Base-by-base conservation (phyloP, 2,797 vertebrate species). In the Mastacembelus armatus region DNA sequence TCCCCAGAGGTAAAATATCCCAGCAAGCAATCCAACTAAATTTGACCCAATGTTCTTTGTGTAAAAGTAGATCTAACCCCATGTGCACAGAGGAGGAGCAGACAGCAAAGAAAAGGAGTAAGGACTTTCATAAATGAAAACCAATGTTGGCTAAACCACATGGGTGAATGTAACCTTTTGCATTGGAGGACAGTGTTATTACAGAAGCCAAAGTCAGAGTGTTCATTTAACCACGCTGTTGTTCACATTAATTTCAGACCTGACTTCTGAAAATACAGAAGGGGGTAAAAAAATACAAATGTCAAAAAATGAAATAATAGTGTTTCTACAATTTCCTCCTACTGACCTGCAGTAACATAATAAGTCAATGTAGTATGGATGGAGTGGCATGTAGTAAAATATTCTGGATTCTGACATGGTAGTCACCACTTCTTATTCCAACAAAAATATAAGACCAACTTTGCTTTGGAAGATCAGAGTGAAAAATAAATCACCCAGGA, bases 321-420 rank as follows among this genome's bases (percentile, higher is more conserved):
- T 72, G 89, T 91, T 93, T 86, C 85, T 77, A 85, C 81, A 81
- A 92, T 90, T 91, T 94, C 87, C 90, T 91, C 69, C 44, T 29
- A 22, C 80, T 92, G 92, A 93, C 90, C 91, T 82, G 87, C 79
- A 83, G 90, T 86, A 89, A 90, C 78, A 88, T 83, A 76, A 87
- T 83, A 91, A 93, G 93, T 93, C 91, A 90, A 92, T 92, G 88
- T 77, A 60, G 77, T 72, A 39, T 57, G 54, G 78, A n/a, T n/a
- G n/a, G n/a, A n/a, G n/a, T n/a, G n/a, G n/a, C n/a, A n/a, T n/a
- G n/a, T n/a, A 88, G 88, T 85, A 83, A 91, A 90, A 85, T 66
- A 73, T 82, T 86, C 64, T 70, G 73, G 75, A 73, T 49, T 65
- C 71, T 76, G 55, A 69, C 81, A 80, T 76, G 75, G 77, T 81